These are phyloP conservation scores for Meriones unguiculatus DNA, from an alignment of 2,113 vertebrate species.

Conservation along the genomic window DNA sequence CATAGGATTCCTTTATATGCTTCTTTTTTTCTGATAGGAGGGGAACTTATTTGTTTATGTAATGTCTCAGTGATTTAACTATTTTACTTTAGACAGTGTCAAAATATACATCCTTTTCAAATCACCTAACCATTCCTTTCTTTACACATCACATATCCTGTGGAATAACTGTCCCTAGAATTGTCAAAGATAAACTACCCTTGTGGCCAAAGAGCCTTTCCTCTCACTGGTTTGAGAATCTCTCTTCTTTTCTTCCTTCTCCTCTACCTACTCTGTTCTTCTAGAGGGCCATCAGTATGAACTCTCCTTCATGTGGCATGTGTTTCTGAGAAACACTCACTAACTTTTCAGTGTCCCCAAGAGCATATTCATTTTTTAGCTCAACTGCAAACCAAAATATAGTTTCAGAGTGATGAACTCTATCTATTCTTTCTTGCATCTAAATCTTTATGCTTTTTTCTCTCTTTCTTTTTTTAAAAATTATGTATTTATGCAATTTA, in stretches of 20 bases:
- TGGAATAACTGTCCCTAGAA: background rate
- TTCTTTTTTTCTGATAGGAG: background rate
- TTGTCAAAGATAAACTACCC: background rate
- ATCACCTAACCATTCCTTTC: background rate
- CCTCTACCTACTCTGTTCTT: background rate
- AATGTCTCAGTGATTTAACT: background rate
- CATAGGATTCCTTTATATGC: background rate
- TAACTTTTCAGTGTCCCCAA: background rate
- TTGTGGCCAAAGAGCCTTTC: background rate
- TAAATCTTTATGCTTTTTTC: background rate
- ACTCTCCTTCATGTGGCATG: background rate
- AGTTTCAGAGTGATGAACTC: background rate
- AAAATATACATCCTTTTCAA: background rate
- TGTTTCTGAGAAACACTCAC: background rate
- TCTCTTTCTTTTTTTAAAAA: background rate
- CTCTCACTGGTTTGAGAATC: background rate
- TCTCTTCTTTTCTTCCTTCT: background rate
- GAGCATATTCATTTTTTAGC: background rate
- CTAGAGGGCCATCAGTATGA: background rate
- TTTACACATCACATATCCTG: background rate
- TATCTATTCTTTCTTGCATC: background rate
- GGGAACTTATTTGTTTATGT: background rate
- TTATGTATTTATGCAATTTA: too few species aligned
- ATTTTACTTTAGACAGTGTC: background rate
- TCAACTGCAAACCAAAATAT: background rate